Conservation (phyloP, 2,797 vertebrate genomes). For the Nyctalus aviator region DNA sequence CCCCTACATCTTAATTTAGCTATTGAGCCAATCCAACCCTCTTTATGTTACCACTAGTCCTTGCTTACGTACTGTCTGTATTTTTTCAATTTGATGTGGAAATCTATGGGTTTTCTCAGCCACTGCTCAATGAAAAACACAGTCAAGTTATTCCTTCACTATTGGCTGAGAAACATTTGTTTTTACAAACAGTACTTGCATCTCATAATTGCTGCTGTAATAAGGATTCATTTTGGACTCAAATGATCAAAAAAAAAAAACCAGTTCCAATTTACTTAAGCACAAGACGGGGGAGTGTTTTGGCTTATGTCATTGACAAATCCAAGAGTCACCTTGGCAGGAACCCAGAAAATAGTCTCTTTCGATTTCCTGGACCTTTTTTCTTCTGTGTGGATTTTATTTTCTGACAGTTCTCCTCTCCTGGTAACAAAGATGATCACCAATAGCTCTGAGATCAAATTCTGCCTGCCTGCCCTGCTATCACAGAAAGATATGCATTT, state of each 20-base stretch:
- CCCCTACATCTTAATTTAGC: slow-evolving; percentile 28
- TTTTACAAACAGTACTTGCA: slow-evolving; percentile 53
- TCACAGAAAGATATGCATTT: background rate
- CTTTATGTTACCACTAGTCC: background rate
- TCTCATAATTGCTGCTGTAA: slow-evolving; percentile 34
- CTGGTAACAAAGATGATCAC: background rate
- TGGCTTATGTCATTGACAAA: slow-evolving; percentile 41
- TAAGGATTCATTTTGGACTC: background rate
- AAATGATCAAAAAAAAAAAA: slow-evolving; percentile 5
- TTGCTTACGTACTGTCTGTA: background rate
- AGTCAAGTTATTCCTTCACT: slow-evolving; percentile 45
- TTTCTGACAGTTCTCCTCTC: slow-evolving; percentile 1
- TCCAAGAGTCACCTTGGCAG: slow-evolving; percentile 14
- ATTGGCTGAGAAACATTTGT: slow-evolving; percentile 20
- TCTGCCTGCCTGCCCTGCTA: background rate
- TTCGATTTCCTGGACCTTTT: slow-evolving; percentile 16
- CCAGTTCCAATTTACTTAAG: slow-evolving; percentile 20
- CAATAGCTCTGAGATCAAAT: slow-evolving; percentile 29
- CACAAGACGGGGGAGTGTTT: background rate
- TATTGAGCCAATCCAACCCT: background rate
- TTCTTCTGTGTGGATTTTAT: slow-evolving; percentile 27
- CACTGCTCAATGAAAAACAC: slow-evolving; percentile 38
- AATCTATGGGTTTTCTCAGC: slow-evolving; percentile 14
- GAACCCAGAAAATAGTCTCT: background rate
- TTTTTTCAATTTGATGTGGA: slow-evolving; percentile 17